Conservation (phyloP, 1,140 invertebrate species). For the Agrilus planipennis region DNA sequence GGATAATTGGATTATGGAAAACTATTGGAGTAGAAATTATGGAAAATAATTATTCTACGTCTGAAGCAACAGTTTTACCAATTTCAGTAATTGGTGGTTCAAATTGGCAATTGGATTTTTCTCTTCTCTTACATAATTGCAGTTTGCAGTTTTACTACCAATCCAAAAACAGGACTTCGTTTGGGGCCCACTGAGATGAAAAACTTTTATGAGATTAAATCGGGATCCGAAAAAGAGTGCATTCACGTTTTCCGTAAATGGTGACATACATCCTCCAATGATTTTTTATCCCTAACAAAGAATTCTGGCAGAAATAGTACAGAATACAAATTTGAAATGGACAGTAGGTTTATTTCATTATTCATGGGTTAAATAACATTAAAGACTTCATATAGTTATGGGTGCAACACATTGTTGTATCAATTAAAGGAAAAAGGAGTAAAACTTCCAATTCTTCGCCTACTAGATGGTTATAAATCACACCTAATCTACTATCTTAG, state of each 20-base stretch:
- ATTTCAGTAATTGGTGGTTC: too few relatives aligned
- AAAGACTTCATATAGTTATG: slow-evolving; percentile 10
- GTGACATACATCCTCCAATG: slow-evolving; percentile 27
- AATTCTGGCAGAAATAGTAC: slow-evolving; percentile 16
- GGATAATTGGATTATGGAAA: too few relatives aligned
- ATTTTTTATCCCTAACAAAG: slow-evolving; percentile 28
- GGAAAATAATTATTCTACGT: too few relatives aligned
- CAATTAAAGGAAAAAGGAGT: slow-evolving; percentile 11
- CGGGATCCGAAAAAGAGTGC: slow-evolving; percentile 28
- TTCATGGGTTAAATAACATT: slow-evolving; percentile 10
- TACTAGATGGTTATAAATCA: slow-evolving; percentile 25
- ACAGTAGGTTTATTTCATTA: slow-evolving; percentile 9
- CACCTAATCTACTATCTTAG: slow-evolving; percentile 11
- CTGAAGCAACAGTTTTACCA: too few relatives aligned
- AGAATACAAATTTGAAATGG: slow-evolving; percentile 18
- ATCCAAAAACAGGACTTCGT: slow-evolving; percentile 2
- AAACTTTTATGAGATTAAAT: slow-evolving; percentile 7
- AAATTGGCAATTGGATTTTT: too few relatives aligned
- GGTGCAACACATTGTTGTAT: slow-evolving; percentile 8
- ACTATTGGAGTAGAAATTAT: too few relatives aligned
- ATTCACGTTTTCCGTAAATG: slow-evolving; percentile 30
- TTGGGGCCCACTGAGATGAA: slow-evolving; percentile 1
- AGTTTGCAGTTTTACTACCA: neutral
- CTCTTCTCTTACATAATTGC: too few relatives aligned
- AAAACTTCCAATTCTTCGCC: slow-evolving; percentile 19